Evolutionary conservation across 2,888 invertebrate genomes (phyloP), one percentile per base, ranked within the genome.

Genomic region (Brachypterus glaber): DNA sequence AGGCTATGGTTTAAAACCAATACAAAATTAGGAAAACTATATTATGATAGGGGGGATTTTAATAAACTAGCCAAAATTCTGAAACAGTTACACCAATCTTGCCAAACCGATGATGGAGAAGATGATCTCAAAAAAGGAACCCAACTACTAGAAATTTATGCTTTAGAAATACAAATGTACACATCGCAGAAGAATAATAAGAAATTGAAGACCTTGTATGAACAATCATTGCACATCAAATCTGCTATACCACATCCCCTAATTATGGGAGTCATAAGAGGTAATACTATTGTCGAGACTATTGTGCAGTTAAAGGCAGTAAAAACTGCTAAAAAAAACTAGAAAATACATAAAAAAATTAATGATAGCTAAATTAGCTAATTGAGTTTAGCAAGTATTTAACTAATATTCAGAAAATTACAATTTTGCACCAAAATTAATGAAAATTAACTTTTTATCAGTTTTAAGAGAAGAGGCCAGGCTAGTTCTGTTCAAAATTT

Each of bases 221-320:
- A 98, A 66, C 95, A 97, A 63, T 96, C 96, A 1, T 72, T 98
- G 47, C 93, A 96, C 64, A 97, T 98, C 53, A 98, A 98, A 66
- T 95, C 96, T 26, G 98, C 97, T 34, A 98, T 98, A 62, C 97
- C 98, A n/a, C 98, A 98, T 77, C 98, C 98, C 2, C 73, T 98
- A 17, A 98, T 98, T 53, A 96, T 98, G 96, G 97, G 97, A 9
- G 96, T 98, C 18, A 98, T 98, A 44, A 74, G 96, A 79, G 89
- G 88, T 88, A 64, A 62, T 35, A 12, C 31, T n/a, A n/a, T n/a
- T n/a, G n/a, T n/a, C n/a, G n/a, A n/a, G n/a, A n/a, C n/a, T n/a
- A n/a, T n/a, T n/a, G n/a, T n/a, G n/a, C n/a, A n/a, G n/a, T n/a
- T n/a, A n/a, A n/a, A n/a, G n/a, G n/a, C n/a, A n/a, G n/a, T n/a